Evolutionary conservation across 2,797 vertebrate genomes (phyloP), one percentile per base, ranked within the genome.

Genomic region (Danionella dracula): DNA sequence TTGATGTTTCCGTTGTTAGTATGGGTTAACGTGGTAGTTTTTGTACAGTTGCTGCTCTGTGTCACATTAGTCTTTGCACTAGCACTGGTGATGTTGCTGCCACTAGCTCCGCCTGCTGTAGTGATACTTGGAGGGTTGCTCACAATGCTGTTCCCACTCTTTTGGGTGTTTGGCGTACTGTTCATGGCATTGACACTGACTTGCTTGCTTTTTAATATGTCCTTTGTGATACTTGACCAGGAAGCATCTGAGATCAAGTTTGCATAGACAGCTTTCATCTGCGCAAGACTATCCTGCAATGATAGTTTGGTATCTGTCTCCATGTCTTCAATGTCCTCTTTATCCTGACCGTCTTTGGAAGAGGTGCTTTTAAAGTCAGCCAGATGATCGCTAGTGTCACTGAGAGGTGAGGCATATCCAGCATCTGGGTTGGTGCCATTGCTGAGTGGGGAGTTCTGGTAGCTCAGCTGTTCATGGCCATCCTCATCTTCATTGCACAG

Each of bases 241-340:
- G 93, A 97, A 79, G 93, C 91, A 75, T 97, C 94, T 0, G 96
- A 96, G 79, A 99, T 92, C 76, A 99, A 84, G 85, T 97, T 97
- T 81, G 96, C 93, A 84, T 97, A 98, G 82, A 95, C 94, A 1
- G 94, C 93, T 89, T 96, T 99, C 90, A 97, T 99, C 83, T 98
- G 93, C 45, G 92, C 91, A 88, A 99, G 84, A 87, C 96, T 98
- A 88, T 98, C 94, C 82, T 96, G 93, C 65, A 94, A 89, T 12
- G 93, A 93, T 69, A 93, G 87, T 76, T 88, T 78, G 72, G 86
- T 84, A 72, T 93, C 90, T 8, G 86, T 83, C 70, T 90, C 89
- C 66, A 81, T 84, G 23, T 82, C 85, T 60, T 82, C 87, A 1
- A 41, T 58, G 20, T 57, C 81, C 21, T 92, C 88, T 75, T 88